These are phyloP conservation scores for Asarcornis scutulata DNA, from an alignment of 2,113 vertebrate genomes.

Conservation along the genomic window DNA sequence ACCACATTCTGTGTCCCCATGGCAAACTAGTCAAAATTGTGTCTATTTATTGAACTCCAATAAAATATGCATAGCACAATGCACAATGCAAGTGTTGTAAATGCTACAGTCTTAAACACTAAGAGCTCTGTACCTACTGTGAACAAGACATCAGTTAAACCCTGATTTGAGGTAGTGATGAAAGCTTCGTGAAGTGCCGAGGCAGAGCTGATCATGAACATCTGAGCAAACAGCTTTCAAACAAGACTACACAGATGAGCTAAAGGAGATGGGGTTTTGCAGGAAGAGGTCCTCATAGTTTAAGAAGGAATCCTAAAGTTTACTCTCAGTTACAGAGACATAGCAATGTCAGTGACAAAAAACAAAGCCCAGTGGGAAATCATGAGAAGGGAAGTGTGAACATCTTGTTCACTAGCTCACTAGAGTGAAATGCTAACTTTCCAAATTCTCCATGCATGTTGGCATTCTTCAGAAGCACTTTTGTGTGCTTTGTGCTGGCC, in stretches of 20 bases:
- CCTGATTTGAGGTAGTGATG: background rate
- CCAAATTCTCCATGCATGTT: background rate
- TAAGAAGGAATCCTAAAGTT: background rate
- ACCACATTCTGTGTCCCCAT: background rate
- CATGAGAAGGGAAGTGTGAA: background rate
- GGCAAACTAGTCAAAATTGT: background rate
- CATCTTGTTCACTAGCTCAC: background rate
- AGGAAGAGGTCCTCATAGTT: background rate
- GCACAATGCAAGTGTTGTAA: background rate
- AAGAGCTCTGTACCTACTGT: background rate
- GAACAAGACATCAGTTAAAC: background rate
- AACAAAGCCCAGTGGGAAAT: background rate
- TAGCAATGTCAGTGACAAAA: background rate
- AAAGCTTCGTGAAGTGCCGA: background rate
- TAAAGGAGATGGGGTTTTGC: background rate
- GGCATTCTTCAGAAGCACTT: background rate
- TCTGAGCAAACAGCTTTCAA: background rate
- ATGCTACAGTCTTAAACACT: background rate
- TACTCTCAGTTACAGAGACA: background rate
- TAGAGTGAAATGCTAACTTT: background rate
- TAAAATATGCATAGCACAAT: background rate
- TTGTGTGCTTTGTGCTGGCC: background rate
- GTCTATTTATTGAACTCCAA: background rate
- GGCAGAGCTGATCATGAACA: background rate
- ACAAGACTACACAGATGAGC: background rate